phyloP scores from a whole-genome alignment of 2,888 invertebrate genomes.

The Gastrophysa polygoni region DNA sequence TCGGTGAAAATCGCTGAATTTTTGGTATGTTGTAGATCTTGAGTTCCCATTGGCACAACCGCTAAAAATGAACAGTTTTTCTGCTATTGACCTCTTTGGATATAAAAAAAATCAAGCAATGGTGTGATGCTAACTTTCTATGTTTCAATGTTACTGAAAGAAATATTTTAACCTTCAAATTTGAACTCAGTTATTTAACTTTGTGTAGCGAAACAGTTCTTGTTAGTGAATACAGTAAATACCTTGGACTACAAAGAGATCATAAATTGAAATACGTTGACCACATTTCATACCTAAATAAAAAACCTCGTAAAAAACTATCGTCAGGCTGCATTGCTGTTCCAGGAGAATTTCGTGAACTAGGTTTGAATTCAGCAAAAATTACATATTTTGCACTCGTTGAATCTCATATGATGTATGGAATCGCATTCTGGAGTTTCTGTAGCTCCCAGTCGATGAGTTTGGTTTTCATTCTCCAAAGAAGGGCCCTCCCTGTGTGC shows the following conservation, averaged over 20 bases:
- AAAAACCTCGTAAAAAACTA: background rate
- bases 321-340: background rate
- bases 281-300: background rate
- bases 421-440: background rate
- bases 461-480: background rate
- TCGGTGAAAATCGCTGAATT: too few species aligned
- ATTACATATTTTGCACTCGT: background rate
- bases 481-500: background rate
- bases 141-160: too few species aligned
- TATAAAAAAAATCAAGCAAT: too few species aligned
- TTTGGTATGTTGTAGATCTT: too few species aligned
- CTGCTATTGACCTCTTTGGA: too few species aligned
- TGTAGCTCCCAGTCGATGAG: background rate
- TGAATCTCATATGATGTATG: background rate
- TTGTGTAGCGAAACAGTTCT: background rate
- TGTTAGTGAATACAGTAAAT: conserved; percentile 4
- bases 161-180: too few species aligned
- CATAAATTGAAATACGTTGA: background rate
- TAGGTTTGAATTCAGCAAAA: background rate
- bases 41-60: too few species aligned
- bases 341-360: background rate
- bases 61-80: too few species aligned
- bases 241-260: background rate
- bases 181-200: too few species aligned
- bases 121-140: too few species aligned